A percentile compares a stretch with the other conserved stretches of the same genome.
These are phyloP conservation scores for Stegana nigrithorax DNA, from an alignment of 2,888 invertebrate genomes.

Conservation along the genomic window DNA sequence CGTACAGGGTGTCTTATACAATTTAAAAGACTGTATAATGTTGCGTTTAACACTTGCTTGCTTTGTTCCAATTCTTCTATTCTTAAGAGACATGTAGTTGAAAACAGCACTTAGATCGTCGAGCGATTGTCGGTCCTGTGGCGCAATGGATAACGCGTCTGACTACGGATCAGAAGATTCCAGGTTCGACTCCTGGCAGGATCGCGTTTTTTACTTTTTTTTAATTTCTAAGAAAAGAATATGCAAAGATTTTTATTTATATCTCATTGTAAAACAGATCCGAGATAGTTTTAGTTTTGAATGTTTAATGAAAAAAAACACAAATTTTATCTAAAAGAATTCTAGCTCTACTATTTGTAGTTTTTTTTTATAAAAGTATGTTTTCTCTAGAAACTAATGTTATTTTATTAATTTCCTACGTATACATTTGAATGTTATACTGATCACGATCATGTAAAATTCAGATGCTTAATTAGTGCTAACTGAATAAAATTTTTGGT, in stretches of 20 bases:
- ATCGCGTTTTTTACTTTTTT: constrained; percentile 46
- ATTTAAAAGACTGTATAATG: too few relatives aligned
- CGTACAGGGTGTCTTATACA: too few relatives aligned
- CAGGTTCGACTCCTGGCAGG: constrained; percentile 70
- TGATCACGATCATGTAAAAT: too few relatives aligned
- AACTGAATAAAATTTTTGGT: too few relatives aligned
- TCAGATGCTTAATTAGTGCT: too few relatives aligned
- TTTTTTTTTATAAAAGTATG: background rate
- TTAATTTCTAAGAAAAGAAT: constrained; percentile 25
- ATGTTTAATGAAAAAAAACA: background rate
- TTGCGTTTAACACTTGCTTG: background rate
- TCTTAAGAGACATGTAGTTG: background rate
- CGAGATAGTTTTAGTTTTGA: background rate
- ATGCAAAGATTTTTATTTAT: background rate
- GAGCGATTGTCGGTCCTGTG: constrained; percentile 64
- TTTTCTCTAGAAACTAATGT: background rate
- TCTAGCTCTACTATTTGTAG: background rate
- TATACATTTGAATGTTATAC: too few relatives aligned
- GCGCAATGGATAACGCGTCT: constrained; percentile 70
- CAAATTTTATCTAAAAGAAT: background rate
- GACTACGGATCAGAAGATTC: constrained; percentile 70
- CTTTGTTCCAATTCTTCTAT: background rate
- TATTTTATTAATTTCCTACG: too few relatives aligned
- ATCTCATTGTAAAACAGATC: background rate
- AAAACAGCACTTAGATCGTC: background rate